Evolutionary conservation across 2,113 vertebrate species (phyloP), one percentile per base, ranked within the genome.

Genomic region (Redunca redunca): DNA sequence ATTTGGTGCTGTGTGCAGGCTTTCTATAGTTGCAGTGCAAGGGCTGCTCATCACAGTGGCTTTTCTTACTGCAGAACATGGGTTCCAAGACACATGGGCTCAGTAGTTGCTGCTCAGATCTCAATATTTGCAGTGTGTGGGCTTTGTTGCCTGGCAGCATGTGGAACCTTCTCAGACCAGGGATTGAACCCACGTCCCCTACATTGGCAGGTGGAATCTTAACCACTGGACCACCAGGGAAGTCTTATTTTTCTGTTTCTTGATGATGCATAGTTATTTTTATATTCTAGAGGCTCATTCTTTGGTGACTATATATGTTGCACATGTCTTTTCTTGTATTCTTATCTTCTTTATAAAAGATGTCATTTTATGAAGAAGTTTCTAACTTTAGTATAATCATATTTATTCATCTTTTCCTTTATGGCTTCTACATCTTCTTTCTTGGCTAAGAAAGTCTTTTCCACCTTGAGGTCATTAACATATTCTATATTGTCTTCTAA

Each of bases 81-180:
- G 5, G 6, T 26, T 77, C 40, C 40, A 15, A 26, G 36, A 26
- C 12, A 43, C 40, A 4, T 26, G 71, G 71, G 71, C 40, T 77
- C 71, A 26, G 40, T 14, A 26, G 40, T 2, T 77, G 71, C 71
- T 77, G 40, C 71, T 77, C 71, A 43, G 23, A 43, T 26, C 71
- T 77, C 23, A 77, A 8, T 4, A 15, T 14, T 43, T 77, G 36
- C 71, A 26, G 6, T 77, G 23, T 0, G 0, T 26, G 71, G 36
- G 40, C 11, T 14, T 43, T 15, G 71, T 26, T 43, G 71, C 71
- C 71, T 77, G 3, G 12, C 23, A 77, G 71, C 71, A 40, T 40
- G 40, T 77, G 11, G 23, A 43, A 43, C 26, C 40, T 26, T 77
- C 71, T 77, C 71, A 77, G 71, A 12, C 23, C 71, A 43, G 71